phyloP scores from a whole-genome alignment of 2,113 vertebrate species.

The Dipodomys ordii region DNA sequence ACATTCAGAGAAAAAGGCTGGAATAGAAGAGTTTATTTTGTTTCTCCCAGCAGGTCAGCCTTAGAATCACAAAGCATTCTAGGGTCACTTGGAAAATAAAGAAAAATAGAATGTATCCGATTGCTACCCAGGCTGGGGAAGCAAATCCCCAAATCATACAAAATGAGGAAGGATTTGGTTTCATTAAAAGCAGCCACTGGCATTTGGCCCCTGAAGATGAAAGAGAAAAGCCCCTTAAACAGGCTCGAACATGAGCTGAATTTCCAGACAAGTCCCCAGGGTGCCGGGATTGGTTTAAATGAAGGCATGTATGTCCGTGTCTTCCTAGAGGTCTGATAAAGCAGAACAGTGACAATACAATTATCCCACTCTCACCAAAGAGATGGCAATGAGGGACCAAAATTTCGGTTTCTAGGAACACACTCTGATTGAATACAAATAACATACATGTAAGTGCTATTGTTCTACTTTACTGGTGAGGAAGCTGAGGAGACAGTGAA shows the following conservation, averaged over 20 bases:
- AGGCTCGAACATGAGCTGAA: constrained; percentile 79
- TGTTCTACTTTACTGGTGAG: constrained; percentile 45
- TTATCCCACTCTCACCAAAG: background rate
- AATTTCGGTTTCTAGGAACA: background rate
- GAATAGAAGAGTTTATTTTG: constrained; percentile 77
- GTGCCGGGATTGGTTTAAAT: constrained; percentile 71
- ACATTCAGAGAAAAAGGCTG: constrained; percentile 21
- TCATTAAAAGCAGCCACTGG: constrained; percentile 83
- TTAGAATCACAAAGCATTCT: constrained; percentile 80
- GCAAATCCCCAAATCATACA: constrained; percentile 81
- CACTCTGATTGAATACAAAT: background rate
- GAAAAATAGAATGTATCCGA: constrained; percentile 79
- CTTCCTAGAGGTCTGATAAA: constrained; percentile 68
- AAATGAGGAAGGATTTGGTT: constrained; percentile 81
- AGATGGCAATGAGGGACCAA: background rate
- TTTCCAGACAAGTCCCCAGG: constrained; percentile 75
- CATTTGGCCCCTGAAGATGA: constrained; percentile 81
- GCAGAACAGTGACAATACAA: background rate
- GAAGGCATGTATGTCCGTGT: constrained; percentile 56
- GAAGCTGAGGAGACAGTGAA: background rate
- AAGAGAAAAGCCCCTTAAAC: constrained; percentile 80
- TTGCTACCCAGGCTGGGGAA: constrained; percentile 66
- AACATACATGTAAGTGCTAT: background rate
- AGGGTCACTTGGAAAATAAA: constrained; percentile 81
- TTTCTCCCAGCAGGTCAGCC: constrained; percentile 77